Base-by-base conservation (phyloP, 2,888 invertebrate genomes). In the Caenorhabditis sp. region DNA sequence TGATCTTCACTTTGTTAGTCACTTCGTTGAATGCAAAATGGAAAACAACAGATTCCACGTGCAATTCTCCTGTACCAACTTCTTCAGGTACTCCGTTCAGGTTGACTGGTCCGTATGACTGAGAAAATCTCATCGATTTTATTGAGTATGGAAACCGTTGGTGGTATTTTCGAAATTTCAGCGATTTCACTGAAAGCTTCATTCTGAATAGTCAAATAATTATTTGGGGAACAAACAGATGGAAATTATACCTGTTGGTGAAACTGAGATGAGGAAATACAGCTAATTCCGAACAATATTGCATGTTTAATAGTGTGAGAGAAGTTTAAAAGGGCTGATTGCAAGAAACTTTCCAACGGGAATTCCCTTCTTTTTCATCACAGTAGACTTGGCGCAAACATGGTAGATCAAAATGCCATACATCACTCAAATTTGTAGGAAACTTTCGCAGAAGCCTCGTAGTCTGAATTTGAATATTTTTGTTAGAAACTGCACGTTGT, bases 11-110 rank as follows among this genome's bases (percentile, higher is more conserved):
- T 54, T 54, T 14, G 14, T 41, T 26, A 3, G 54, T 68, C 7
- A 2, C 8, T 22, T 16, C 35, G 35, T 54, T 14, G 35, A n/a
- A 24, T 22, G 2, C 6, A 54, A 68, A 68, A 8, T 22, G 16
- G 10, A 38, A 68, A 3, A 54, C 24, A n/a, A 68, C 41, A 1
- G 68, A 68, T 35, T 68, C 68, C 5, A 68, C 54, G 16, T 26
- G 22, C 16, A 68, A 19, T 16, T 31, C 16, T 68, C 54, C 68
- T 3, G 54, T 35, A 38, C 68, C 68, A 24, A 68, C 68, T 68
- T 68, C 68, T 35, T 31, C 66, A 14, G 54, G 6, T n/a, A n/a
- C 22, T 68, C 68, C 68, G 24, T 68, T 16, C 26, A 54, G 14
- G 26, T 54, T 10, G 0, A 68, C 54, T 22, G 22, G 14, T 6